Evolutionary conservation across 2,113 vertebrate species (phyloP), one percentile per base, ranked within the genome.

Genomic region (Cyprinus carpio): DNA sequence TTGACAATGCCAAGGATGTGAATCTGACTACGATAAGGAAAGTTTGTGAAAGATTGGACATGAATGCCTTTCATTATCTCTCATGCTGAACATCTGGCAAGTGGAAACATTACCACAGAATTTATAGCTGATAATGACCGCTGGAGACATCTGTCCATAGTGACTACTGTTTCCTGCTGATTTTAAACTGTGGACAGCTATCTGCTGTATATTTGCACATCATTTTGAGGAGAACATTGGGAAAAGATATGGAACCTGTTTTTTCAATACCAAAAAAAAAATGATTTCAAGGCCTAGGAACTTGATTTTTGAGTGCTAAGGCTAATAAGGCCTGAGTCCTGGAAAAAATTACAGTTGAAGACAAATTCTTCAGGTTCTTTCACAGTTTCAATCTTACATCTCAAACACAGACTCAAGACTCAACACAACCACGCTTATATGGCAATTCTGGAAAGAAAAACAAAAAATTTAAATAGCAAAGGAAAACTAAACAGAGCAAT

Each of bases 141-240:
- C 40, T 49, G 40, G 3, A 75, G 72, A 27, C 72, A 75, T 46
- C 72, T 75, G 72, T 75, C 72, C 40, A 49, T 27, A n/a, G 72
- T 46, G 72, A 75, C 72, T 75, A 75, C 72, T 49, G 72, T 75
- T 75, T 75, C 72, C 72, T 27, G 72, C 40, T 27, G n/a, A 75
- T 75, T 27, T 75, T n/a, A 75, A 75, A 75, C 40, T 46, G 72
- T 13, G 72, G 72, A 75, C 5, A 75, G 72, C 40, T 49, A 49
- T 75, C 72, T 75, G 40, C n/a, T 75, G 15, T 27, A 75, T 27
- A 49, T 46, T 16, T 27, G 72, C 40, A 49, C 40, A 27, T 27
- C 12, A 13, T 49, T 49, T 46, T 75, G 23, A 75, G 40, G 72
- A 75, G 72, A 40, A 75, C n/a, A 25, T 16, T 74, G 23, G 40